Percentiles rank a stretch among this genome's conserved stretches.
phyloP scores from a whole-genome alignment of 2,113 vertebrate genomes.

The Galbula dea region DNA sequence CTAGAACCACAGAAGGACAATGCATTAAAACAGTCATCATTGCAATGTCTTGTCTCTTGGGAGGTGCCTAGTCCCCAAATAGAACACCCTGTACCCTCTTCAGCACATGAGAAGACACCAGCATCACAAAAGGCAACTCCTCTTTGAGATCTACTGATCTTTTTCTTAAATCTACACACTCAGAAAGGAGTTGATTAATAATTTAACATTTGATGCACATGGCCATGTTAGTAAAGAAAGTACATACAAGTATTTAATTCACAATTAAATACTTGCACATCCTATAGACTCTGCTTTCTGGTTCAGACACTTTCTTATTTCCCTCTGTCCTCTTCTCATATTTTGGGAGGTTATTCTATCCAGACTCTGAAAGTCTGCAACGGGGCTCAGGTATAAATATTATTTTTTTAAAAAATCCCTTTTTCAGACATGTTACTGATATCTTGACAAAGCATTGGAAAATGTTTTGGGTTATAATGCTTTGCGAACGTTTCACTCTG shows the following conservation, averaged over 20 bases:
- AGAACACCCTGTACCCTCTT: not conserved
- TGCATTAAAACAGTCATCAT: not conserved
- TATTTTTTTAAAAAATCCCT: not conserved
- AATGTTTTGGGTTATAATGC: not conserved
- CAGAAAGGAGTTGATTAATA: not conserved
- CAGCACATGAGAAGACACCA: rapidly evolving
- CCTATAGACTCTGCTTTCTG: not conserved
- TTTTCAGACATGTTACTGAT: slow-evolving; percentile 54
- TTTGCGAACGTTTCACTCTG: not conserved
- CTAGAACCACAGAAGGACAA: not conserved
- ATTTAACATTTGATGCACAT: not conserved
- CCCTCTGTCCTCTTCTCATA: not conserved
- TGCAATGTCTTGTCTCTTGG: not conserved
- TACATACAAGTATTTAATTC: not conserved
- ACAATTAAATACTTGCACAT: not conserved
- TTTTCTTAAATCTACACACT: not conserved
- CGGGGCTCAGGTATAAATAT: not conserved
- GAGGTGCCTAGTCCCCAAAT: not conserved
- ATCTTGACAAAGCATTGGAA: not conserved
- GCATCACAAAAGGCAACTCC: not conserved
- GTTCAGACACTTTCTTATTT: not conserved
- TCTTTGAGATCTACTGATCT: not conserved
- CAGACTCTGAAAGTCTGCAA: not conserved
- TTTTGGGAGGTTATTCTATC: not conserved
- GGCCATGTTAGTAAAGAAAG: not conserved